phyloP scores from a whole-genome alignment of 2,888 invertebrate genomes.

The Andrena chrysosceles region DNA sequence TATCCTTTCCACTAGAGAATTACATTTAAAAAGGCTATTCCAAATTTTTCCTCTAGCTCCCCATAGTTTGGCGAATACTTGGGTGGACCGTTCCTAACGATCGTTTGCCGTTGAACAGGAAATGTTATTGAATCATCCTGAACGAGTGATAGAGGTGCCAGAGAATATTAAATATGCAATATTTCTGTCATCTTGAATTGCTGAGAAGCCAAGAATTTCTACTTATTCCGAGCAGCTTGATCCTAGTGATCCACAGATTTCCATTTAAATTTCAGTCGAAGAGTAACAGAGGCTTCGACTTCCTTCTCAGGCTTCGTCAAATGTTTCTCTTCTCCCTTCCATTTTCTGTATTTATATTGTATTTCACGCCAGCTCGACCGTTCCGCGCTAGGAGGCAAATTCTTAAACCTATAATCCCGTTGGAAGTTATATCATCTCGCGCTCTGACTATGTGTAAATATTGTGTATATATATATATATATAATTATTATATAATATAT shows the following conservation, averaged over 20 bases:
- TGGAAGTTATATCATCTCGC: slow-evolving; percentile 76
- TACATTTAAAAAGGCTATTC: neutral
- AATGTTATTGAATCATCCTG: neutral
- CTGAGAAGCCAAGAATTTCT: neutral
- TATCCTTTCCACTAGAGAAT: too few species aligned
- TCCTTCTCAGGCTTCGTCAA: neutral
- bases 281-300: neutral
- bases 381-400: slow-evolving; percentile 71
- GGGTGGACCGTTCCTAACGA: neutral
- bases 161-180: neutral
- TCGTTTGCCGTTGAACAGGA: neutral
- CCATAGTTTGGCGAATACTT: neutral
- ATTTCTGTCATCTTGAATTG: neutral
- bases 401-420: slow-evolving; percentile 73
- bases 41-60: neutral
- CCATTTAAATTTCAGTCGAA: neutral
- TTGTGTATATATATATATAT: slow-evolving; percentile 60
- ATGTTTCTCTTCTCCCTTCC: slow-evolving; percentile 20
- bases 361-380: slow-evolving; percentile 67
- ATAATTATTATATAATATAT: slow-evolving; percentile 65
- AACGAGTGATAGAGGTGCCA: neutral
- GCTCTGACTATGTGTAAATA: slow-evolving; percentile 74
- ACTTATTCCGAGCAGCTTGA: slow-evolving; percentile 3
- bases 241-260: neutral
- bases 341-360: slow-evolving; percentile 27